phyloP scores from a whole-genome alignment of 2,797 vertebrate genomes.

The Oophaga sylvatica region DNA sequence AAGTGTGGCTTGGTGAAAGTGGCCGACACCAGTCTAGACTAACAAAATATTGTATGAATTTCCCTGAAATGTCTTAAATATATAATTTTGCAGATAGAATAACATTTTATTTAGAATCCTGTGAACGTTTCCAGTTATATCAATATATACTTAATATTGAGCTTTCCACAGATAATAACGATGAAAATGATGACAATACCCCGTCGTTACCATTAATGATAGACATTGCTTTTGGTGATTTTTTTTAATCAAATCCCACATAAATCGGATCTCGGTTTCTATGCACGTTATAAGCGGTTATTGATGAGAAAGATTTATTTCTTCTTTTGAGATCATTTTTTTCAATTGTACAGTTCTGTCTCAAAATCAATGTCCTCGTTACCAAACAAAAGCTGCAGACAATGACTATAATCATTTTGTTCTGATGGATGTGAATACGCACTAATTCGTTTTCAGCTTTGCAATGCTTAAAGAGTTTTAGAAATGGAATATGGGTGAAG shows the following conservation, averaged over 20 bases:
- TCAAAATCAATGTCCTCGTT: slow-evolving; percentile 29
- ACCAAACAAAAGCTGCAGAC: slow-evolving; percentile 40
- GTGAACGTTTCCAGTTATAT: neutral
- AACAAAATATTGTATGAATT: neutral
- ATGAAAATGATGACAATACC: slow-evolving; percentile 4
- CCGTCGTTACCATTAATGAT: slow-evolving; percentile 21
- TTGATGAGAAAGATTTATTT: slow-evolving; percentile 43
- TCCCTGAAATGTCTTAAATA: neutral
- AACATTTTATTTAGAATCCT: neutral
- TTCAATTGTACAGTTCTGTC: slow-evolving; percentile 10
- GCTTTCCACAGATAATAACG: neutral
- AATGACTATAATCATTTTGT: slow-evolving; percentile 60
- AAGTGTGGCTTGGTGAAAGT: neutral
- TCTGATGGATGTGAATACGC: slow-evolving; percentile 35
- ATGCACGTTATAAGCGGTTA: slow-evolving; percentile 22
- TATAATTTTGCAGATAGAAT: neutral
- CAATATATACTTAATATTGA: neutral
- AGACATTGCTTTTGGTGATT: neutral
- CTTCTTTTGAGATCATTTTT: slow-evolving; percentile 16
- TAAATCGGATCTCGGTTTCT: slow-evolving; percentile 24
- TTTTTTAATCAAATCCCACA: neutral
- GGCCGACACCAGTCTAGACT: neutral
- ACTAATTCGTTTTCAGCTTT: slow-evolving; percentile 65
- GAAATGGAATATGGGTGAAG: slow-evolving; percentile 15
- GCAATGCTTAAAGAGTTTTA: slow-evolving; percentile 8